Base-by-base conservation (phyloP, 2,797 vertebrate genomes). In the Ceyx erithaca region DNA sequence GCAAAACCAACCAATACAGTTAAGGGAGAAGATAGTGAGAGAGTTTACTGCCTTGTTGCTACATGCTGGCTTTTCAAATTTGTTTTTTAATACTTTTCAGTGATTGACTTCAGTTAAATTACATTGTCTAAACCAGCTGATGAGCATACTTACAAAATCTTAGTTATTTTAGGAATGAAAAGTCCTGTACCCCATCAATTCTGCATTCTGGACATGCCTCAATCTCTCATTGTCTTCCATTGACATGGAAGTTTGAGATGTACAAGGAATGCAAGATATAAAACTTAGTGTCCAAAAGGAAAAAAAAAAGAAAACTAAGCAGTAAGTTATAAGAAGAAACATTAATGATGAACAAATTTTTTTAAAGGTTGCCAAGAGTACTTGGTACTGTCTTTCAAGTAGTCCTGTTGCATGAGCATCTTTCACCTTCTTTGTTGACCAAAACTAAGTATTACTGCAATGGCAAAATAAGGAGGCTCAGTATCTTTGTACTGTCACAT, bases 91-190 rank as follows among this genome's bases (percentile, higher is more conserved):
- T 90, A 67, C 16, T 83, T 94, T 58, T 51, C 51, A 13, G 49
- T 72, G 88, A 87, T 92, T 89, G 81, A 63, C 84, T 95, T 94
- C 62, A 83, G 69, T 80, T 85, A 90, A 88, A 83, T 91, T 85
- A 49, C 40, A 35, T 75, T 80, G 81, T 85, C 84, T 92, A 92
- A 92, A 80, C 62, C 58, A 87, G 84, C 72, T 94, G 84, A 94
- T 78, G 81, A 94, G 72, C 59, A 45, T 57, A 28, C 79, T 87
- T 72, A 69, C 3, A 89, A 92, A 92, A 93, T 94, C 88, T 76
- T 45, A 85, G 79, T 62, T 94, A 90, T 95, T 94, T 94, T 83
- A 46, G 90, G 86, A 90, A 85, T 45, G 86, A 68, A 87, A 87
- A 76, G 69, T 92, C 66, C 62, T 93, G 77, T 92, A 59, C 55